A percentile compares a stretch with the other conserved stretches of the same genome.
Conservation (phyloP, 2,888 invertebrate species). For the Phymatocera aterrima region DNA sequence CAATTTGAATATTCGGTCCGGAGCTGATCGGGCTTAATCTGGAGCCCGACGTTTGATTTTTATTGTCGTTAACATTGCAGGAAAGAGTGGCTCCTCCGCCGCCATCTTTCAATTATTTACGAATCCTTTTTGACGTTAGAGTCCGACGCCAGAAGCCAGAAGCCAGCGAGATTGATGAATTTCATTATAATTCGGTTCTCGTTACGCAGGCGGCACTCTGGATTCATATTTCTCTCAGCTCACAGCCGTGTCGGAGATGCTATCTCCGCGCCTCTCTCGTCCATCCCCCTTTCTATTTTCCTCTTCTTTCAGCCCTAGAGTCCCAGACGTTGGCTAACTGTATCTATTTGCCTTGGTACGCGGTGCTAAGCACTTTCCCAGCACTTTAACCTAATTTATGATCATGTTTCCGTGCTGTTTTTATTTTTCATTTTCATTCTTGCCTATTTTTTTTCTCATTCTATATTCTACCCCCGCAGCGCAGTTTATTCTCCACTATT, state of each 20-base stretch:
- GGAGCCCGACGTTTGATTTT: neutral
- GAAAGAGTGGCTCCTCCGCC: neutral
- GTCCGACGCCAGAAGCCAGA: neutral
- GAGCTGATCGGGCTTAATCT: neutral
- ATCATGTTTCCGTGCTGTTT: conserved; percentile 61
- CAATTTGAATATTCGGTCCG: neutral
- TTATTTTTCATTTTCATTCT: no score
- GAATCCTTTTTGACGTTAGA: neutral
- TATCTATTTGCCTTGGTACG: conserved; percentile 50
- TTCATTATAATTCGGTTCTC: conserved; percentile 16
- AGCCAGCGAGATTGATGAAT: conserved; percentile 2
- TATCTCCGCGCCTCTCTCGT: conserved; percentile 40
- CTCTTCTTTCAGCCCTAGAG: conserved; percentile 46
- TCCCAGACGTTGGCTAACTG: conserved; percentile 53
- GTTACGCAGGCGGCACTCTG: conserved; percentile 3
- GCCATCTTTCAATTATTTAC: neutral
- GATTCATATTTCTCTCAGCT: conserved; percentile 32
- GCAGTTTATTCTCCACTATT: conserved; percentile 10
- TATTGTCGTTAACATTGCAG: neutral
- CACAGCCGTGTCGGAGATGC: conserved; percentile 29
- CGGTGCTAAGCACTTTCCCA: conserved; percentile 65
- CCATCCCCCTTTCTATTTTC: conserved; percentile 55
- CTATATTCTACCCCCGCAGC: neutral
- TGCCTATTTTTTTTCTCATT: conserved; percentile 47
- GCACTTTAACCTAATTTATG: conserved; percentile 69